phyloP scores from a whole-genome alignment of 2,888 invertebrate species.

The Nipponacmea schrenckii region DNA sequence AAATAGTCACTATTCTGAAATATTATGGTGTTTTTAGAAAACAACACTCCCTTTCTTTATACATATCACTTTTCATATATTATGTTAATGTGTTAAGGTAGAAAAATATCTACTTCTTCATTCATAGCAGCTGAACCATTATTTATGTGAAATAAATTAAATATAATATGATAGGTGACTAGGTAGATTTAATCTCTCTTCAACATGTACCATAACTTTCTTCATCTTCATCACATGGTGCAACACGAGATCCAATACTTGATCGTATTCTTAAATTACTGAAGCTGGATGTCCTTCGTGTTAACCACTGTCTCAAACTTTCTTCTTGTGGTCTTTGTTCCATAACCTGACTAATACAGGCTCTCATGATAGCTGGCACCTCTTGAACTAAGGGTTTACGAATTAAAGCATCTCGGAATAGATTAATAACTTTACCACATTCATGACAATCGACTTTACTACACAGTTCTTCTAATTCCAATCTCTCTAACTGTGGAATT shows the following conservation, averaged over 20 bases:
- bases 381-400: constrained; percentile 49
- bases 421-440: constrained; percentile 54
- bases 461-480: constrained; percentile 63
- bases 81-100: no score
- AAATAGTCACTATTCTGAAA: no score
- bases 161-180: no score
- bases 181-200: neutral
- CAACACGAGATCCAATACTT: constrained; percentile 32
- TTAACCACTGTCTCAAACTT: constrained; percentile 56
- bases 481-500: constrained; percentile 60
- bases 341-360: constrained; percentile 47
- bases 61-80: no score
- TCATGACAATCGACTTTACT: constrained; percentile 58
- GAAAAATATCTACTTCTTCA: no score
- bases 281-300: constrained; percentile 51
- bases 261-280: constrained; percentile 48
- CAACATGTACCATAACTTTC: neutral
- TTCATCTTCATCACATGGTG: constrained; percentile 18
- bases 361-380: constrained; percentile 53
- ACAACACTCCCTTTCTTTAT: no score
- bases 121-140: no score
- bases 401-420: constrained; percentile 56
- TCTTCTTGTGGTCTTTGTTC: constrained; percentile 59
- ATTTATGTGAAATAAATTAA: no score
- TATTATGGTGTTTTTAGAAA: no score